phyloP scores from a whole-genome alignment of 1,140 invertebrate species.

The Eriocheir sinensis region DNA sequence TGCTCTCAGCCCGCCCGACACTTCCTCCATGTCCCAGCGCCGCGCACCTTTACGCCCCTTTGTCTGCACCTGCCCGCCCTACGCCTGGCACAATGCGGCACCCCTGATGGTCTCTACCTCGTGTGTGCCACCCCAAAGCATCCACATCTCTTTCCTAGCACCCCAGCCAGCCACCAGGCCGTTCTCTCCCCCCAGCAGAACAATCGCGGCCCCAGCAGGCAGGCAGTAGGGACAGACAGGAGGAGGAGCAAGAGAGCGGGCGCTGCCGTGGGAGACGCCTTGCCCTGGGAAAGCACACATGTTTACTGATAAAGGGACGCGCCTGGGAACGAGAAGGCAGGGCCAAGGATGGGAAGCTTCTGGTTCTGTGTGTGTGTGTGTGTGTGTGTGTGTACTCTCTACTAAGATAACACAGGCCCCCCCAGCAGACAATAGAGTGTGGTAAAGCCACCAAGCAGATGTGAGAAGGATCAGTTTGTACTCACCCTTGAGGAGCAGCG shows the following conservation, averaged over 20 bases:
- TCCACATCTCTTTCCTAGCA: not conserved
- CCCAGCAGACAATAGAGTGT: too few relatives aligned
- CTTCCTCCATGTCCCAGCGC: conserved; percentile 9
- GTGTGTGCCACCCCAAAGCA: not conserved
- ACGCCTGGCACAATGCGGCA: not conserved
- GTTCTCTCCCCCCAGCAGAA: not conserved
- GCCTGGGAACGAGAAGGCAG: not conserved
- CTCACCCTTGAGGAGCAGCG: conserved; percentile 88
- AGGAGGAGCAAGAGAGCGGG: not conserved
- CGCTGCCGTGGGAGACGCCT: not conserved
- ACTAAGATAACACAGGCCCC: too few relatives aligned
- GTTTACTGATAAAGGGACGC: not conserved
- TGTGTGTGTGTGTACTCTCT: too few relatives aligned
- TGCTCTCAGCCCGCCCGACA: conserved; percentile 41
- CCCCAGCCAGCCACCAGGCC: not conserved
- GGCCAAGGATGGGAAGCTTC: not conserved
- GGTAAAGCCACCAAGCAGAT: not conserved
- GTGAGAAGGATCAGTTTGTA: not conserved
- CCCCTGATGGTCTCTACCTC: too few relatives aligned
- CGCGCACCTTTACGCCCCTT: not conserved
- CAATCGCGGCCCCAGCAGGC: not conserved
- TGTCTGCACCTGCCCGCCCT: not conserved
- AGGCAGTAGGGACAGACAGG: not conserved
- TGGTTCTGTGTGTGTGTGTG: too few relatives aligned
- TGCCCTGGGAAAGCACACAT: conserved; percentile 33